Evolutionary conservation across 2,888 invertebrate species (phyloP).

Genomic region (Meloe dianella): DNA sequence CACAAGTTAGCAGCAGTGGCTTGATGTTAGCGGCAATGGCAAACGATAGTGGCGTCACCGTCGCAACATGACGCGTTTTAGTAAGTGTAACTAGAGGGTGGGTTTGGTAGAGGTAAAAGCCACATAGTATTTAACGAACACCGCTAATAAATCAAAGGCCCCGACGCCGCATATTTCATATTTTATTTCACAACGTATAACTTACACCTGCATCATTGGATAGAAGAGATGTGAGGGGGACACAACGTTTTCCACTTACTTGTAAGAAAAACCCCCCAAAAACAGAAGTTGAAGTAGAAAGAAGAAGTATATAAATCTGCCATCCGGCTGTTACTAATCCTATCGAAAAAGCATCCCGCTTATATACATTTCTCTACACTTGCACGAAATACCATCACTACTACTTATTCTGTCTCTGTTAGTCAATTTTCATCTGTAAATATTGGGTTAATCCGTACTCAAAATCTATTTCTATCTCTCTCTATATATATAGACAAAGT

Average conservation of each 20-base stretch:
- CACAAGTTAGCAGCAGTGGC: background rate
- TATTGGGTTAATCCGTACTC: slow-evolving; percentile 58
- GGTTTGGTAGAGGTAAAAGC: slow-evolving; percentile 18
- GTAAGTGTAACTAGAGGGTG: background rate
- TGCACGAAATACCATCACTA: slow-evolving; percentile 1
- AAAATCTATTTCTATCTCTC: slow-evolving; percentile 16
- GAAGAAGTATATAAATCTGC: slow-evolving; percentile 45
- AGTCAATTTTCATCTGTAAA: slow-evolving; percentile 62
- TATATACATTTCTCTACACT: slow-evolving; percentile 23
- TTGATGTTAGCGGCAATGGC: background rate
- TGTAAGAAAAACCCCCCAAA: background rate
- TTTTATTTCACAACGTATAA: slow-evolving; percentile 56
- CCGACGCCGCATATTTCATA: slow-evolving; percentile 57
- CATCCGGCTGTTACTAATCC: slow-evolving; percentile 46
- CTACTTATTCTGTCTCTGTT: slow-evolving; percentile 36
- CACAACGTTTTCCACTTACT: slow-evolving; percentile 18
- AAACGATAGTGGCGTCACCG: background rate
- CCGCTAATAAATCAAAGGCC: slow-evolving; percentile 58
- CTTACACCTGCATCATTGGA: slow-evolving; percentile 54
- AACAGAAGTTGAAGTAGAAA: background rate
- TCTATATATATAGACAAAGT: background rate
- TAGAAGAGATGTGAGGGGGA: slow-evolving; percentile 29
- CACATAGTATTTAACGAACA: slow-evolving; percentile 54
- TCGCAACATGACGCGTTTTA: slow-evolving; percentile 5
- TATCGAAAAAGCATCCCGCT: slow-evolving; percentile 41